Percentiles rank a stretch among this genome's conserved stretches.
These are phyloP conservation scores for Oceanodroma leucorhoa DNA, from an alignment of 2,797 vertebrate species.

Conservation along the genomic window DNA sequence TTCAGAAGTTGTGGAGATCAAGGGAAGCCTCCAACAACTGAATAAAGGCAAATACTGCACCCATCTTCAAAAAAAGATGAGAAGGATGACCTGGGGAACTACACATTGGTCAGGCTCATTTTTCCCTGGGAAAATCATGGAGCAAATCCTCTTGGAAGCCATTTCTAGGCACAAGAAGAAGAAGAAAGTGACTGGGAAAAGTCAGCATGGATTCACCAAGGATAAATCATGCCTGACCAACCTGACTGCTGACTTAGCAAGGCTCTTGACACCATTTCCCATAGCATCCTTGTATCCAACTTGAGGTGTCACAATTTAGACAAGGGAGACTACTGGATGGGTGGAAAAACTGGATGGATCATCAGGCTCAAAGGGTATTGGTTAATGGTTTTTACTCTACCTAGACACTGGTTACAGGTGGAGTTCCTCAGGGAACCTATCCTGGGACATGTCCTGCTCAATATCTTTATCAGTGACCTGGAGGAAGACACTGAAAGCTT, in stretches of 20 bases:
- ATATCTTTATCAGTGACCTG: neutral
- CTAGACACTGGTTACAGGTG: neutral
- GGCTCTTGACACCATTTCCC: neutral
- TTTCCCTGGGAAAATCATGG: neutral
- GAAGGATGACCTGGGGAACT: neutral
- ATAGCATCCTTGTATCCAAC: neutral
- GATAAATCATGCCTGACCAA: neutral
- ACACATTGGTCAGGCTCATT: neutral
- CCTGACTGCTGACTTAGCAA: neutral
- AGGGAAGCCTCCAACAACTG: neutral
- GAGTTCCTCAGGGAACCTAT: neutral
- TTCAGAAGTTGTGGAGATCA: neutral
- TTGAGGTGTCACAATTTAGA: neutral
- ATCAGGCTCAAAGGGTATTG: neutral
- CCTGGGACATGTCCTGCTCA: neutral
- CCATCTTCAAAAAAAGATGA: neutral
- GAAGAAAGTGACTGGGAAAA: neutral
- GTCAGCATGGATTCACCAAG: neutral
- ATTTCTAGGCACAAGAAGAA: neutral
- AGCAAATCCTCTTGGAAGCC: neutral
- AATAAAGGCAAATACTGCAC: neutral
- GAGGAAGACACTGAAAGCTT: neutral
- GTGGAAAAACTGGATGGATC: neutral
- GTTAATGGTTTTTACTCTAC: neutral
- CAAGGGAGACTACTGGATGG: neutral